Evolutionary conservation across 2,797 vertebrate species (phyloP).

Genomic region (Esox lucius): DNA sequence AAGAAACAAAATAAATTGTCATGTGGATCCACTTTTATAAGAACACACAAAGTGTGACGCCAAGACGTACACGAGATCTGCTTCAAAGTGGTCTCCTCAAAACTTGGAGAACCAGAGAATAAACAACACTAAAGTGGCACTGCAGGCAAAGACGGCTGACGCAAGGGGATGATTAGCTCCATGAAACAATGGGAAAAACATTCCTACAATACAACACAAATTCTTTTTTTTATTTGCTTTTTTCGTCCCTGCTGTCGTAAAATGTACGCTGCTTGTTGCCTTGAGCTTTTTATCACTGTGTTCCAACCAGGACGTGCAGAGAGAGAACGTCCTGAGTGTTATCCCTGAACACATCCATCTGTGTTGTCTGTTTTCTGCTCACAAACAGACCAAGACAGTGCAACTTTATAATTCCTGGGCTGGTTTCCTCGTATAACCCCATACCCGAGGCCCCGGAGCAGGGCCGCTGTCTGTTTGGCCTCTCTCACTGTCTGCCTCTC

Average conservation of each 20-base stretch:
- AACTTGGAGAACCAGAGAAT: neutral
- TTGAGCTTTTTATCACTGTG: neutral
- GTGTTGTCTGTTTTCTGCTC: conserved; percentile 41
- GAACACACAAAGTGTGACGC: conserved; percentile 20
- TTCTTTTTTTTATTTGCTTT: neutral
- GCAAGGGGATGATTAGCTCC: neutral
- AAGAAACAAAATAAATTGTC: conserved; percentile 12
- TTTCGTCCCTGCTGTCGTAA: neutral
- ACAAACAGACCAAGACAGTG: conserved; percentile 40
- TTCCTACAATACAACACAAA: neutral
- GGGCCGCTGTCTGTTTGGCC: conserved; percentile 7
- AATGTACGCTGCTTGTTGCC: neutral
- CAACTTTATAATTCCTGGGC: conserved; percentile 18
- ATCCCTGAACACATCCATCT: conserved; percentile 24
- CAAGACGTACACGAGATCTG: conserved; percentile 13
- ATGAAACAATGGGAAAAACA: neutral
- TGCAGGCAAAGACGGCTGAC: neutral
- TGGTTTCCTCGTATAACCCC: conserved; percentile 38
- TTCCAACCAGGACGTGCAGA: neutral
- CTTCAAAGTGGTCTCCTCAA: conserved; percentile 10
- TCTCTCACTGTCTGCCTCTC: conserved; percentile 5
- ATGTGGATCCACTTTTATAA: conserved; percentile 10
- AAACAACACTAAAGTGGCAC: neutral
- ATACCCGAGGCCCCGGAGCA: conserved; percentile 28
- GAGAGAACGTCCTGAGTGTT: neutral